Percentiles rank a stretch among this genome's conserved stretches.
These are phyloP conservation scores for Oncorhynchus gorbuscha DNA, from an alignment of 2,113 vertebrate species.

Conservation along the genomic window DNA sequence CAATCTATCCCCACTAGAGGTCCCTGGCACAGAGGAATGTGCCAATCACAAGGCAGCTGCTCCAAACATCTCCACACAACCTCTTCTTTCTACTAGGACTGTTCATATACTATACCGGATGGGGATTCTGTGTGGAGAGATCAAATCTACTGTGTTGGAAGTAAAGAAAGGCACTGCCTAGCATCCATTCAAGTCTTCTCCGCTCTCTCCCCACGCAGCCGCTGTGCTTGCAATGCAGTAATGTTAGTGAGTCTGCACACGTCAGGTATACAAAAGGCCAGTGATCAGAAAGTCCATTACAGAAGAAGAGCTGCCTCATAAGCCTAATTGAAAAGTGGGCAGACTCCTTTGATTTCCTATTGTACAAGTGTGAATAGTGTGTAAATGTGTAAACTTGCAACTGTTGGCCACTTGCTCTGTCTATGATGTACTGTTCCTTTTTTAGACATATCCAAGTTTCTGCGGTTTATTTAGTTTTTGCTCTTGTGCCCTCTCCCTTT, in stretches of 20 bases:
- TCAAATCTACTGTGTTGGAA: constrained; percentile 20
- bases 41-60: constrained; percentile 51
- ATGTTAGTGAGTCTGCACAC: constrained; percentile 29
- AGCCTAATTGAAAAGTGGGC: constrained; percentile 10
- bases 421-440: constrained; percentile 48
- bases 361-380: constrained; percentile 65
- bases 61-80: constrained; percentile 45
- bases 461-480: constrained; percentile 16
- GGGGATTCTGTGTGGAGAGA: neutral
- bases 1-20: constrained; percentile 2
- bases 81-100: constrained; percentile 48
- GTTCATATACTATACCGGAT: constrained; percentile 23
- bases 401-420: constrained; percentile 28
- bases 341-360: constrained; percentile 30
- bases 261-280: constrained; percentile 59
- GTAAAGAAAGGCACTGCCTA: constrained; percentile 42
- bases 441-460: constrained; percentile 47
- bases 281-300: constrained; percentile 40
- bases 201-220: constrained; percentile 5
- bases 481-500: neutral
- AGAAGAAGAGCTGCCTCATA: constrained; percentile 49
- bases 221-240: constrained; percentile 27
- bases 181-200: constrained; percentile 24
- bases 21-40: constrained; percentile 48
- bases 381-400: constrained; percentile 19